Evolutionary conservation across 2,113 vertebrate species (phyloP).

Genomic region (Scomber japonicus): DNA sequence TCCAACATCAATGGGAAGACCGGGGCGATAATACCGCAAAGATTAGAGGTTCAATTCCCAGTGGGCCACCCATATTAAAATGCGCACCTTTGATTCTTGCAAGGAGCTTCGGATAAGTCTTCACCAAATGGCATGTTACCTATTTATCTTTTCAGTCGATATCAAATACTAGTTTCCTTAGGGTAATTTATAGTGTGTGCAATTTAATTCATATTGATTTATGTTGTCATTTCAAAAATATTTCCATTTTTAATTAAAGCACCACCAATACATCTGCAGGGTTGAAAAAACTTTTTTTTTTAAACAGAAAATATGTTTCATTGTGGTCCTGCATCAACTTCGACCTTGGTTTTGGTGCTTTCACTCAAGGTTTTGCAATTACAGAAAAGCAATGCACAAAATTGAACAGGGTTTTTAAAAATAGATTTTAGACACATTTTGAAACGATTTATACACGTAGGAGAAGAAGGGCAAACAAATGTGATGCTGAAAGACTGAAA

Average conservation of each 20-base stretch:
- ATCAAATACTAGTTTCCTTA: not conserved
- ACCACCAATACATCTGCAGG: not conserved
- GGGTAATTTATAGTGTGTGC: not conserved
- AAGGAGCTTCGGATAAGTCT: constrained; percentile 18
- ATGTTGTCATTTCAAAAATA: not conserved
- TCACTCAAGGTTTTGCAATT: constrained; percentile 21
- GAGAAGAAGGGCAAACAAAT: constrained; percentile 34
- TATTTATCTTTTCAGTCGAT: constrained; percentile 13
- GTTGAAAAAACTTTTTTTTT: not conserved
- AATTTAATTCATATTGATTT: not conserved
- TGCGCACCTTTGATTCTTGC: constrained; percentile 45
- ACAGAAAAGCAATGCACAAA: not conserved
- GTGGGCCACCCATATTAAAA: constrained; percentile 34
- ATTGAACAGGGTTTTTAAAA: not conserved
- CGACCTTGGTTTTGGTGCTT: constrained; percentile 3
- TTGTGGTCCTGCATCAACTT: constrained; percentile 1
- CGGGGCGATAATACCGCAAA: constrained; percentile 41
- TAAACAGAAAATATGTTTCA: not conserved
- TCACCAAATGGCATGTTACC: constrained; percentile 23
- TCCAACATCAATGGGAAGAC: constrained; percentile 47
- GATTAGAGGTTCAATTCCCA: constrained; percentile 55
- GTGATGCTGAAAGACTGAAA: not conserved
- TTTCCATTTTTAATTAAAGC: not conserved
- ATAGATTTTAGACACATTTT: not conserved
- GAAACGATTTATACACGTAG: not conserved